These are phyloP conservation scores for Stomorhina lunata DNA, from an alignment of 2,888 invertebrate species.

Conservation along the genomic window DNA sequence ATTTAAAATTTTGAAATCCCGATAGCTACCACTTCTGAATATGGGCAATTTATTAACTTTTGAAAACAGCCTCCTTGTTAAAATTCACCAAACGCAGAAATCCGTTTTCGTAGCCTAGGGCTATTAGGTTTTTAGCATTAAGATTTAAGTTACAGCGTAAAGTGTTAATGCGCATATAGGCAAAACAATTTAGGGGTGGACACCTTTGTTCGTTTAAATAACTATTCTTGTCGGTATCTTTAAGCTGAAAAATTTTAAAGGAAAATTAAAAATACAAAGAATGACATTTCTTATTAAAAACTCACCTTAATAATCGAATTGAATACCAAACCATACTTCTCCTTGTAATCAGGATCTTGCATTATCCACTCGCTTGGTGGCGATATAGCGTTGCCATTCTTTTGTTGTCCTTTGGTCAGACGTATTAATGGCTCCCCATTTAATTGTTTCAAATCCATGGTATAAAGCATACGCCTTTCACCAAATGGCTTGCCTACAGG, in stretches of 20 bases:
- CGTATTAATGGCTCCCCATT: conserved; percentile 41
- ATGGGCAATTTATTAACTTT: not conserved
- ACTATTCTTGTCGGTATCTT: conserved; percentile 24
- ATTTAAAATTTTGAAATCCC: too few relatives aligned
- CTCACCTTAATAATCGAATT: conserved; percentile 67
- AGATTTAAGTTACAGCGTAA: conserved; percentile 75
- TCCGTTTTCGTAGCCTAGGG: conserved; percentile 77
- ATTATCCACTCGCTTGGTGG: conserved; percentile 38
- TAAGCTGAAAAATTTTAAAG: not conserved
- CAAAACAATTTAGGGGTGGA: conserved; percentile 67
- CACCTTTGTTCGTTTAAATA: conserved; percentile 66
- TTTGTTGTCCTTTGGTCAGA: conserved; percentile 42
- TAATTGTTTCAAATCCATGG: conserved; percentile 70
- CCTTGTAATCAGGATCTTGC: conserved; percentile 68
- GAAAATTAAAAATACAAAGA: not conserved
- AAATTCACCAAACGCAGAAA: conserved; percentile 73
- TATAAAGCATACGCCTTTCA: conserved; percentile 55
- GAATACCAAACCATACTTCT: conserved; percentile 75
- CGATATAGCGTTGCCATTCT: not conserved
- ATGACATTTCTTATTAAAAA: not conserved
- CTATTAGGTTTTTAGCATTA: conserved; percentile 70
- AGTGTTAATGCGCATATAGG: conserved; percentile 72
- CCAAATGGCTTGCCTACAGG: conserved; percentile 33
- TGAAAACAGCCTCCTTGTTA: conserved; percentile 18
- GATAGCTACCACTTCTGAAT: too few relatives aligned